A percentile compares a stretch with the other conserved stretches of the same genome.
phyloP scores from a whole-genome alignment of 2,113 vertebrate genomes.

The Tinamus guttatus region DNA sequence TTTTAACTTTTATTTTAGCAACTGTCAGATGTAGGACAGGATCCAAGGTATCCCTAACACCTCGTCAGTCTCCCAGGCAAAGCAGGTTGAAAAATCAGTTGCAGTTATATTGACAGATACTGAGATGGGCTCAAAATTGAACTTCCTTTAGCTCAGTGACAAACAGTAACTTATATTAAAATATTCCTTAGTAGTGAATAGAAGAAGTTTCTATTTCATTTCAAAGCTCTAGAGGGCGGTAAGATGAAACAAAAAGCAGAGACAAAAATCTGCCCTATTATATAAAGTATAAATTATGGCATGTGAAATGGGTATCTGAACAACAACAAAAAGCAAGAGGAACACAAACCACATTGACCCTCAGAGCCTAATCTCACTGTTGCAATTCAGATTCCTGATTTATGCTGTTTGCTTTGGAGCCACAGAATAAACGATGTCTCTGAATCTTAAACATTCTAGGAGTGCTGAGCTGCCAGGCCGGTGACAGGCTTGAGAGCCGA shows the following conservation, averaged over 20 bases:
- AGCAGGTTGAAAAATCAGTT: background rate
- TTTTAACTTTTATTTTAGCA: constrained; percentile 25
- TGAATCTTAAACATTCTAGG: background rate
- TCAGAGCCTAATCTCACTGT: background rate
- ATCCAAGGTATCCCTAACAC: background rate
- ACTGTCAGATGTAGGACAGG: background rate
- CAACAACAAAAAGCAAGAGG: background rate
- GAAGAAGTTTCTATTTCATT: background rate
- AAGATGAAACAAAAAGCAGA: background rate
- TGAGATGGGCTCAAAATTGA: background rate
- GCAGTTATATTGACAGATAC: background rate
- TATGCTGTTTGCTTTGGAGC: background rate
- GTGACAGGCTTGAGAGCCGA: background rate
- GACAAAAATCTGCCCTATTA: background rate
- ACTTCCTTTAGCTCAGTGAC: background rate
- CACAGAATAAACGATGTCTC: background rate
- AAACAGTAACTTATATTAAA: background rate
- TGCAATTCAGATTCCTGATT: background rate
- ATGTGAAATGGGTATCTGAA: background rate
- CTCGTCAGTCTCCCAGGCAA: background rate
- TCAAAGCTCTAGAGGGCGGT: background rate
- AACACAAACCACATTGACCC: background rate
- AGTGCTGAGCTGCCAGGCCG: background rate
- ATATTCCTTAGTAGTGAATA: background rate
- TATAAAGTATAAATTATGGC: background rate